These are phyloP conservation scores for Peromyscus maniculatus DNA, from an alignment of 2,113 vertebrate species.

Conservation along the genomic window DNA sequence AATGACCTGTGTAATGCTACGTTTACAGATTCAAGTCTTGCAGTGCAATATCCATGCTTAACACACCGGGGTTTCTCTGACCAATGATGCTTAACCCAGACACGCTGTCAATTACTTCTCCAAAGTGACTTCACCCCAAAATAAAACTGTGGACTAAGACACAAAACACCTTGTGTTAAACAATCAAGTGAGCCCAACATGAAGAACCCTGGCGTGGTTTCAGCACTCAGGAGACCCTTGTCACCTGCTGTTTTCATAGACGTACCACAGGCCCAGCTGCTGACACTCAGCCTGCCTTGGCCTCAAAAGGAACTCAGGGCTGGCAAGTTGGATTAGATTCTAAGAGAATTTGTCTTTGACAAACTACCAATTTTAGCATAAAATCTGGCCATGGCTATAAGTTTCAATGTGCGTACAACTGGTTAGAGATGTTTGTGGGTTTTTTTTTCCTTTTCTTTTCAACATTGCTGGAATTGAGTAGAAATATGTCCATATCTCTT, in stretches of 20 bases:
- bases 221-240: constrained; percentile 77
- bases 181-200: constrained; percentile 78
- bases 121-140: constrained; percentile 83
- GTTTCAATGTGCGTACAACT: constrained; percentile 79
- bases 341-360: constrained; percentile 84
- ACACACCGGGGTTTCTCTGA: constrained; percentile 82
- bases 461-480: constrained; percentile 83
- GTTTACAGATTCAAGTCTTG: constrained; percentile 82
- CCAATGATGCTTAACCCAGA: constrained; percentile 81
- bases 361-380: constrained; percentile 85
- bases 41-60: constrained; percentile 75
- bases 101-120: constrained; percentile 81
- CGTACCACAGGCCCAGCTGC: constrained; percentile 78
- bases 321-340: constrained; percentile 81
- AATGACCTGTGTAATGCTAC: constrained; percentile 68
- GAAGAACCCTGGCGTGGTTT: constrained; percentile 83
- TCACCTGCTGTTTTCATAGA: constrained; percentile 75
- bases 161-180: constrained; percentile 82
- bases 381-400: constrained; percentile 85
- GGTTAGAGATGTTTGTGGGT: constrained; percentile 79
- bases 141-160: constrained; percentile 83
- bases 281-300: constrained; percentile 75
- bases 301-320: constrained; percentile 70
- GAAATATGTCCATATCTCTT: constrained; percentile 83
- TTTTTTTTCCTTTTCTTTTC: constrained; percentile 83